Base-by-base conservation (phyloP, 2,113 vertebrate genomes). In the Anolis sagrei region DNA sequence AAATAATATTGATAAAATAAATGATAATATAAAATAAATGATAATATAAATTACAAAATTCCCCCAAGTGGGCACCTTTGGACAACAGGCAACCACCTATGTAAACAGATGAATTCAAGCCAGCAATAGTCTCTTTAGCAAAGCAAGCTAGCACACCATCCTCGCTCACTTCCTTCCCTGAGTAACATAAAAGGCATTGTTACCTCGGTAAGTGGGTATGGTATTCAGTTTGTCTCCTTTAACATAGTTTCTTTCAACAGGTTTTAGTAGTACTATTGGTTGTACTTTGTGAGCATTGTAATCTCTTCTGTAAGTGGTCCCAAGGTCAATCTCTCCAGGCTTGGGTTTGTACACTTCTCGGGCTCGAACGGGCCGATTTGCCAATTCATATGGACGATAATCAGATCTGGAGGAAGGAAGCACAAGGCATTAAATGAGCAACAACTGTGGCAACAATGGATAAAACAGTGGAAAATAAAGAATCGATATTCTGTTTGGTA, bases 121-220 rank as follows among this genome's bases (percentile, higher is more conserved):
- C 84, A 44, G 49, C 27, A 16, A 48, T 44, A 4, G 58, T 11
- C 61, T 75, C 76, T 36, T 80, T 54, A 69, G n/a, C 13, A 74
- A 62, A 72, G 9, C 58, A 48, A 77, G 54, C 64, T 51, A 32
- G 61, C 81, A 73, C 64, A 36, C 14, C 21, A 4, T 23, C 51
- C 80, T 73, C 6, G n/a, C 16, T 6, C 29, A 32, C 7, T 23
- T 51, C 14, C 72, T 89, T 77, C 25, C 64, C 54, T 74, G 75
- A 79, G 51, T 77, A 48, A 58, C 32, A 7, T 2, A 27, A 25
- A 64, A 79, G 51, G 4, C 27, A 1, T 66, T 78, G 66, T 95
- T 96, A 98, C 97, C 97, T 97, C 93, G 95, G 76, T 98, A 98
- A 74, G 97, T 98, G 84, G 98, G 97, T 88, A 97, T 68, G 1